phyloP scores from a whole-genome alignment of 1,140 invertebrate genomes.

The Anagrus nilaparvatae region DNA sequence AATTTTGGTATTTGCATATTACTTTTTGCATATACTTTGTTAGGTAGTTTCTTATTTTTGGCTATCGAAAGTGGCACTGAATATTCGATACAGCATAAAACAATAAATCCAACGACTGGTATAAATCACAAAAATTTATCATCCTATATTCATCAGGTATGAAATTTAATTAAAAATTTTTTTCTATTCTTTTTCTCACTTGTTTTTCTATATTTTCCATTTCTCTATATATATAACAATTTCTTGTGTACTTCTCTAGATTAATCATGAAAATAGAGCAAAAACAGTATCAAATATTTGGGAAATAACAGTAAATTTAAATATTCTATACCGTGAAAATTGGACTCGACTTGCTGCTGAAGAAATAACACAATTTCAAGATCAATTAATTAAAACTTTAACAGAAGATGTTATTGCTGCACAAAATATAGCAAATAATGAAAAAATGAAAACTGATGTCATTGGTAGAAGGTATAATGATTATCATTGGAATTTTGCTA shows the following conservation, averaged over 20 bases:
- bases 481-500: conserved; percentile 85
- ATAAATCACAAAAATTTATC: not conserved
- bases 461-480: conserved; percentile 33
- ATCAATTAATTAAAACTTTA: conserved; percentile 68
- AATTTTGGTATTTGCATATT: conserved; percentile 81
- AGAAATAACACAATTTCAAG: conserved; percentile 83
- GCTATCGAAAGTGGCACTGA: conserved; percentile 67
- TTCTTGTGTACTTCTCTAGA: conserved; percentile 17
- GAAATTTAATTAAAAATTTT: not conserved
- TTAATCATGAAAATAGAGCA: conserved; percentile 53
- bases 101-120: not conserved
- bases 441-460: conserved; percentile 22
- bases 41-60: conserved; percentile 87
- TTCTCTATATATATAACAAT: not conserved
- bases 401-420: conserved; percentile 59
- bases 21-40: conserved; percentile 78
- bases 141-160: not conserved
- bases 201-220: not conserved
- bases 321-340: conserved; percentile 89
- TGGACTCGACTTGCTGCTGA: conserved; percentile 80
- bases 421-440: conserved; percentile 35
- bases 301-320: conserved; percentile 88
- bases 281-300: conserved; percentile 82
- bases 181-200: not conserved
- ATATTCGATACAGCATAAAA: conserved; percentile 42